These are phyloP conservation scores for Sturmia bella DNA, from an alignment of 2,888 invertebrate genomes.

Conservation along the genomic window DNA sequence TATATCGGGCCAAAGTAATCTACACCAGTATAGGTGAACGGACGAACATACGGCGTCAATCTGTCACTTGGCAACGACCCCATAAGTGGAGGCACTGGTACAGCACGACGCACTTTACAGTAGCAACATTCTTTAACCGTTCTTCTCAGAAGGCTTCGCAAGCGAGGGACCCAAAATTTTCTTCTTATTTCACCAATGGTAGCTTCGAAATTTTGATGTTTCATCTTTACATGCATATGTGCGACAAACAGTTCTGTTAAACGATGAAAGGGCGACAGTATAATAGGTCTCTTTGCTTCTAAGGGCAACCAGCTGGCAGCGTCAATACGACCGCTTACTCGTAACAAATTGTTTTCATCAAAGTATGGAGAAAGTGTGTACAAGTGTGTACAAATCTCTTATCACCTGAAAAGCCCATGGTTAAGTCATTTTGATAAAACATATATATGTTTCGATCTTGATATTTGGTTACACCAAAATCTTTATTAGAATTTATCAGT, in stretches of 20 bases:
- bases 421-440: too few species aligned
- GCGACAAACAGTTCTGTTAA: conserved; percentile 39
- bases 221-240: conserved; percentile 53
- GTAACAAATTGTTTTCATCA: conserved; percentile 26
- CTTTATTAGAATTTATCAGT: too few species aligned
- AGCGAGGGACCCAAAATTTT: conserved; percentile 41
- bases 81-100: conserved; percentile 65
- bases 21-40: conserved; percentile 70
- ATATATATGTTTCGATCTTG: too few species aligned
- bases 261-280: conserved; percentile 48
- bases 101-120: conserved; percentile 40
- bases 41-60: conserved; percentile 65
- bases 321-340: conserved; percentile 43
- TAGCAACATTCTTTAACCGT: conserved; percentile 24
- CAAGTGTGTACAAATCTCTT: too few species aligned
- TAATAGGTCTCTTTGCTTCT: conserved; percentile 48
- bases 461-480: too few species aligned
- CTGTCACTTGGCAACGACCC: conserved; percentile 57
- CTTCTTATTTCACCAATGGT: conserved; percentile 51
- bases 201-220: conserved; percentile 63
- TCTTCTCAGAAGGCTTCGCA: conserved; percentile 30
- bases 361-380: conserved; percentile 5
- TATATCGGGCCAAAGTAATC: conserved; percentile 69
- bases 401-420: too few species aligned
- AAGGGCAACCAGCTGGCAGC: conserved; percentile 60